Base-by-base conservation (phyloP, 2,113 vertebrate genomes). In the Periophthalmus modestus region DNA sequence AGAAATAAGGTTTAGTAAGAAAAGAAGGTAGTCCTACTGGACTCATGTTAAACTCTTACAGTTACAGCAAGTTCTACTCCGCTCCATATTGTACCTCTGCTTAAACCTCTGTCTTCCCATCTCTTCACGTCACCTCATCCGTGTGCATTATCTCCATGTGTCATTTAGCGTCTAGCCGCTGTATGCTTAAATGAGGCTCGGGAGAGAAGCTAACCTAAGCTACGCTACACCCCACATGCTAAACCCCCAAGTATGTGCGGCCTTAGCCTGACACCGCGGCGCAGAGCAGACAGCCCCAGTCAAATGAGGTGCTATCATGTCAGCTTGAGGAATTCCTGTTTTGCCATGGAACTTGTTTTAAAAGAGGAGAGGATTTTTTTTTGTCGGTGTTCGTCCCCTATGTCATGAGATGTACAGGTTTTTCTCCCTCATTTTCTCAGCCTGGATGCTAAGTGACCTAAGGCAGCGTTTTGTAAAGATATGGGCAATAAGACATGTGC, bases 141-240 rank as follows among this genome's bases (percentile, higher is more conserved):
- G 66, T 83, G 82, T 85, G 84, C 85, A 92, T 93, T 93, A 93
- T 92, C 93, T 83, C 91, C 88, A 93, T 94, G 90, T 92, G 87
- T 87, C 87, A 79, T 92, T 91, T 91, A 83, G 81, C 85, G 82
- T 85, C 84, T 89, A 93, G 82, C 72, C 75, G 75, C 84, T 70
- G 86, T 89, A 81, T 76, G 72, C 75, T 68, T 75, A 87, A 91
- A 83, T 73, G 76, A 88, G 80, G 79, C 88, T 77, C 61, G 69
- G 84, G 87, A 91, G 87, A 76, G 87, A 88, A 87, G 87, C 78
- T 19, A 52, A 52, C 48, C 48, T 19, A 52, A 18, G 48, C 48
- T 19, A 19, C 75, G 48, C 48, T 52, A 19, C 76, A 86, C 87
- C 39, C 81, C 84, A 71, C 55, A 84, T 77, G 66, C 78, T 85